Base-by-base conservation (phyloP, 2,888 invertebrate genomes). In the Agapostemon virescens region DNA sequence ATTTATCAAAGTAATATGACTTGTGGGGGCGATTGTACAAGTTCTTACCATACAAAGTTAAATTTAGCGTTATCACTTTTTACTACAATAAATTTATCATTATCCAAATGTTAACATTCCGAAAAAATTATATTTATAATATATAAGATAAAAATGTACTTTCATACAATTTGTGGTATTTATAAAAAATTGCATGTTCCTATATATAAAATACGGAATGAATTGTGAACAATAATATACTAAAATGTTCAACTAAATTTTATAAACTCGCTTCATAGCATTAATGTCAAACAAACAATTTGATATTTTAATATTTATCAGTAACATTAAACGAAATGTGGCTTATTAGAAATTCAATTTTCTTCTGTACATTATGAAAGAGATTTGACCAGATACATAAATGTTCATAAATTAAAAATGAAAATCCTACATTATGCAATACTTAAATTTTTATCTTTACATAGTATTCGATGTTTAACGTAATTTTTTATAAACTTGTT, bases 71-170 rank as follows among this genome's bases (percentile, higher is more conserved):
- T 45, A 9, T 45, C 9, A 6, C 9, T 45, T 45, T 45, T 45
- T 45, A 20, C 45, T 45, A 15, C 15, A 55, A 55, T 26, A 55
- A 26, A 63, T 77, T 71, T 78, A 82, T 82, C 80, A 58, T 66
- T 63, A 72, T 76, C 42, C 3, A 72, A 67, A 77, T 84, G 82
- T 78, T 64, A 42, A 76, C 80, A 84, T 82, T 82, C 76, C 76
- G 26, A 66, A 6, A 63, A 13, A 45, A 30, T 75, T 55, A 58
- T 74, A 42, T 36, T 38, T 55, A 49, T 49, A 1, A 66, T 23
- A n/a, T 45, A 33, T 45, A 61, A 13, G 17, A 71, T 45, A 30
- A 20, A 58, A 61, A 40, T 55, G 55, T 55, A 55, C 20, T 55
- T 55, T 55, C 55, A 55, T 55, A 49, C 49, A 26, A 55, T 55